Evolutionary conservation across 2,888 invertebrate genomes (phyloP).

Genomic region (Acleris emargana): DNA sequence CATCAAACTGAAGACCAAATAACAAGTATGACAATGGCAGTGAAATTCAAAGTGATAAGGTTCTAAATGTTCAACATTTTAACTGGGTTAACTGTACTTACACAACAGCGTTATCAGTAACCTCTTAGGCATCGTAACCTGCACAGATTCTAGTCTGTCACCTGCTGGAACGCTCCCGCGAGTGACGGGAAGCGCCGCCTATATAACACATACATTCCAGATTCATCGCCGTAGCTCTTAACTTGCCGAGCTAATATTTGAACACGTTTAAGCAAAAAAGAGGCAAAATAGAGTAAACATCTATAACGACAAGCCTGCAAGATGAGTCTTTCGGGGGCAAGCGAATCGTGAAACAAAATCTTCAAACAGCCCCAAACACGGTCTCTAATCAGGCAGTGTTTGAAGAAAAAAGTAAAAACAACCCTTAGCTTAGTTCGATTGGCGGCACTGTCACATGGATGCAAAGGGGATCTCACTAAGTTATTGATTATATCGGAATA

Average conservation of each 20-base stretch:
- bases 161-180: too few relatives aligned
- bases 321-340: conserved; percentile 61
- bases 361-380: conserved; percentile 67
- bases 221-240: conserved; percentile 24
- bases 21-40: too few relatives aligned
- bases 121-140: too few relatives aligned
- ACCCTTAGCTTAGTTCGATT: conserved; percentile 72
- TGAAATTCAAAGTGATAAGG: too few relatives aligned
- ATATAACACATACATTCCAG: conserved; percentile 24
- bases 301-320: conserved; percentile 60
- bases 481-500: conserved; percentile 85
- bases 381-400: conserved; percentile 80
- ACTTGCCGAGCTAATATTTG: conserved; percentile 51
- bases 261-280: conserved; percentile 52
- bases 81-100: too few relatives aligned
- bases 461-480: conserved; percentile 84
- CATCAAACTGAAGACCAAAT: too few relatives aligned
- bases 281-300: conserved; percentile 58
- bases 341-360: conserved; percentile 67
- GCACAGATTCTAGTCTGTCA: too few relatives aligned
- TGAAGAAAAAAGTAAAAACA: conserved; percentile 75
- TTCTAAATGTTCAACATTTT: too few relatives aligned
- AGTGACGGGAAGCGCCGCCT: conserved; percentile 2
- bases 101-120: too few relatives aligned
- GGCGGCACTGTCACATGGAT: conserved; percentile 82